phyloP scores from a whole-genome alignment of 1,140 invertebrate species.

The Delia radicum region DNA sequence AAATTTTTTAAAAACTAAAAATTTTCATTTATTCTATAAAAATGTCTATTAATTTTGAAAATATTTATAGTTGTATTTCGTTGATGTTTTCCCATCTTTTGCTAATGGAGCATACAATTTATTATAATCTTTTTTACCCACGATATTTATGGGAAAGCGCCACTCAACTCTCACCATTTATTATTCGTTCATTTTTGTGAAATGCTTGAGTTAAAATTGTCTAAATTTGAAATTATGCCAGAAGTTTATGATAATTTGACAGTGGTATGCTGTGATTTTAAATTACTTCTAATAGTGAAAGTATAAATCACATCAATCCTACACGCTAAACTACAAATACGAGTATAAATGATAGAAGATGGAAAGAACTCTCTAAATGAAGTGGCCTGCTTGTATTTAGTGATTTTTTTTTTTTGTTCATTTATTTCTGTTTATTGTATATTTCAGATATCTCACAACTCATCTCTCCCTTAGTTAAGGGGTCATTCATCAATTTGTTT shows the following conservation, averaged over 20 bases:
- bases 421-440: too few species aligned
- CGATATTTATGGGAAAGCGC: slow-evolving; percentile 18
- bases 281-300: not conserved
- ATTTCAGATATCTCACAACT: not conserved
- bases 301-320: not conserved
- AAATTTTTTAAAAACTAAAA: not conserved
- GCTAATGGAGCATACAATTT: slow-evolving; percentile 16
- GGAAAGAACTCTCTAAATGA: not conserved
- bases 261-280: not conserved
- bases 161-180: not conserved
- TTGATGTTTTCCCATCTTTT: not conserved
- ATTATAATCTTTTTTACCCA: slow-evolving; percentile 3
- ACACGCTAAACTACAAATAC: not conserved
- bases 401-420: not conserved
- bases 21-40: not conserved
- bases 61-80: not conserved
- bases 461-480: not conserved
- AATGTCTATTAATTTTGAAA: not conserved
- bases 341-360: not conserved
- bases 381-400: not conserved
- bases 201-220: not conserved
- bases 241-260: slow-evolving; percentile 6
- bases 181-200: not conserved
- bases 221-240: slow-evolving; percentile 15
- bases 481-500: slow-evolving; percentile 23